These are phyloP conservation scores for Ovis aries DNA, from an alignment of 2,113 vertebrate genomes.

Conservation along the genomic window ARS-UI_Ramb_v3.0 NC_056072.1:48300501-48301000, in stretches of 20 bases:
- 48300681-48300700: neutral
- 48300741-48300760: rapidly evolving
- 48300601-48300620: neutral
- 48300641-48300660: neutral
- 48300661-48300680: neutral
- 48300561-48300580: neutral
- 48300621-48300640: neutral
- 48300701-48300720: neutral
- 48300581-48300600: neutral
- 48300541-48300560: neutral
- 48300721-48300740: neutral
- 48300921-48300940: no score
- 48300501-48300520: neutral
- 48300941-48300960: neutral
- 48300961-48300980: neutral
- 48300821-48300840: rapidly evolving
- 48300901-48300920: no score
- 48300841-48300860: no score
- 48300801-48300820: no score
- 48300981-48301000: neutral
- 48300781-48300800: no score
- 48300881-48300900: no score
- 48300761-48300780: no score
- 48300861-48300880: no score
- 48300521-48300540: neutral